These are phyloP conservation scores for Cebus imitator DNA, from an alignment of 2,113 vertebrate genomes.

Conservation along the genomic window DNA sequence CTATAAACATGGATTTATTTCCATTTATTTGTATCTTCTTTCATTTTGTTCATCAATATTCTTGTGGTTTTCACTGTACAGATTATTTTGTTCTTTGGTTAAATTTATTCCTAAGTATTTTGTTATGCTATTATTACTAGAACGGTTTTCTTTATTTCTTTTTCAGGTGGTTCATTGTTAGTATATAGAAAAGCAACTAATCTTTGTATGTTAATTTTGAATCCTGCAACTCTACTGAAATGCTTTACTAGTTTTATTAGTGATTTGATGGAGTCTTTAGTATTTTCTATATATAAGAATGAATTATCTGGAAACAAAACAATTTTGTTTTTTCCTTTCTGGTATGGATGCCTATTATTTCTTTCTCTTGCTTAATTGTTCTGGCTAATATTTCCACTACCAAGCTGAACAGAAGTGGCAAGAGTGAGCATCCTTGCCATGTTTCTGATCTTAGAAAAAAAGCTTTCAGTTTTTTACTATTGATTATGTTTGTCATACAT, in stretches of 20 bases:
- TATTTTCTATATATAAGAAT: background rate
- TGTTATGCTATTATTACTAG: background rate
- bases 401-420: background rate
- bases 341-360: background rate
- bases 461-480: background rate
- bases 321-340: background rate
- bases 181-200: background rate
- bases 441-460: background rate
- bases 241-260: background rate
- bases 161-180: background rate
- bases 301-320: background rate
- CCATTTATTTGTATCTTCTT: background rate
- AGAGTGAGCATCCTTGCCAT: background rate
- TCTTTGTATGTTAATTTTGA: background rate
- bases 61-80: background rate
- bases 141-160: background rate
- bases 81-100: background rate
- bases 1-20: background rate
- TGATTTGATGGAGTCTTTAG: background rate
- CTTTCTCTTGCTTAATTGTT: background rate
- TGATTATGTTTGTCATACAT: background rate
- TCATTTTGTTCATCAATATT: background rate
- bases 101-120: background rate
- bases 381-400: background rate
- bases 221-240: background rate